Percentiles rank a stretch among this genome's conserved stretches.
Conservation (phyloP, 2,113 vertebrate species). For the Meleagris gallopavo region DNA sequence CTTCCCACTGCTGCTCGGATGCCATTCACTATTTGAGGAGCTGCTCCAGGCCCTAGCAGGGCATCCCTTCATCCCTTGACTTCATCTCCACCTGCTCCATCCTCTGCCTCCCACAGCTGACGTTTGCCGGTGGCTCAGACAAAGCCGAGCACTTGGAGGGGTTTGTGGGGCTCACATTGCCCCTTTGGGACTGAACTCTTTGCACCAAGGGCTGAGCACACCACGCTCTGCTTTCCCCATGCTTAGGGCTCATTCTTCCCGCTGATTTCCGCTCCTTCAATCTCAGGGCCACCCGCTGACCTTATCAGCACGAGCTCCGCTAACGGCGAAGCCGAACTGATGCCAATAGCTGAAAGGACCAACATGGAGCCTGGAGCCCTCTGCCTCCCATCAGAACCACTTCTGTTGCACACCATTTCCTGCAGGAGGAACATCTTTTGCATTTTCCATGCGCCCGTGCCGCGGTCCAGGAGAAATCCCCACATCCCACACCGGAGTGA, state of each 20-base stretch:
- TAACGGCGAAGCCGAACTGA: not conserved
- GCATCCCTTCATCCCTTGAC: not conserved
- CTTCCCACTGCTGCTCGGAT: not conserved
- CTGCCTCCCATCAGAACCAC: not conserved
- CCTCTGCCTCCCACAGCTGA: not conserved
- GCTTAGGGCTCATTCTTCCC: fast-evolving
- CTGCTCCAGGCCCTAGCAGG: not conserved
- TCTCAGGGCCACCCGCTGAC: not conserved
- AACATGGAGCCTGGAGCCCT: not conserved
- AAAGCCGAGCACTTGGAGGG: not conserved
- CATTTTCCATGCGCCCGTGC: not conserved
- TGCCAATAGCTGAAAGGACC: not conserved
- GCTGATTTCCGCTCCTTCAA: not conserved
- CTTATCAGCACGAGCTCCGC: not conserved
- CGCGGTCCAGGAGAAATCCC: not conserved
- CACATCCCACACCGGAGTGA: not conserved
- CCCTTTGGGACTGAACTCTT: fast-evolving
- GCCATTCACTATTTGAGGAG: not conserved
- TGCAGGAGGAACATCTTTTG: not conserved
- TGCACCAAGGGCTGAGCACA: fast-evolving
- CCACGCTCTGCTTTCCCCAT: not conserved
- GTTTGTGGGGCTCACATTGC: fast-evolving
- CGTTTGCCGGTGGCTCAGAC: too few species aligned
- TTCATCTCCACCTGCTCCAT: not conserved
- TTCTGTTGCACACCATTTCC: not conserved